Base-by-base conservation (phyloP, 1,140 invertebrate genomes). In the Ephestia elutella region DNA sequence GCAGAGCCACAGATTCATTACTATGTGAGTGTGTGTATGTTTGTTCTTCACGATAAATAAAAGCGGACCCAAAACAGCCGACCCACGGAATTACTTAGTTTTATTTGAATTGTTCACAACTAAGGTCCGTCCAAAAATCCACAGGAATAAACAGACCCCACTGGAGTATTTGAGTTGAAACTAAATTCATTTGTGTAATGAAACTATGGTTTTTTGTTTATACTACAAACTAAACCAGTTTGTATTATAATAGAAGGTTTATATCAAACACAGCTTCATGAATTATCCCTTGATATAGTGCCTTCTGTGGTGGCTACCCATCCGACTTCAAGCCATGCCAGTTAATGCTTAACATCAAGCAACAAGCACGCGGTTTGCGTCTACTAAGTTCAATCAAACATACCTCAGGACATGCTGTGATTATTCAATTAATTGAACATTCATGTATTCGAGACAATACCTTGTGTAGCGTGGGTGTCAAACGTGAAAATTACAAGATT, bases 341-440 rank as follows among this genome's bases (percentile, higher is more conserved):
- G 21, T 25, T 25, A 25, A 25, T 25, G 21, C 21, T 25, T 25
- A 7, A 2, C 7, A 25, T 25, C 2, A 25, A 25, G 21, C 21
- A 25, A 25, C 21, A 3, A 25, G 21, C 21, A 25, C 21, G 2
- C 21, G n/a, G 2, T 25, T 25, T 25, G 21, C 7, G 7, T 7
- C 21, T 7, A 25, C 30, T 9, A 8, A 1, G 30, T 50, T 53
- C 20, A 53, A 25, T 53, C 10, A 53, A 53, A 25, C 20, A 25
- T 25, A 25, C 50, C 8, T 53, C 11, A 53, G 13, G 50, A 15
- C 50, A 25, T 25, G 7, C 50, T 21, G 21, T 25, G 21, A 25
- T 53, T 53, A 53, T 25, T 53, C 50, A 53, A 53, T 53, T 53
- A 53, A 53, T 53, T 53, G 50, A 53, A 53, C 50, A 53, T 53